Evolutionary conservation across 2,888 invertebrate species (phyloP), one percentile per base, ranked within the genome.

Genomic region (Miltochrista miniata): DNA sequence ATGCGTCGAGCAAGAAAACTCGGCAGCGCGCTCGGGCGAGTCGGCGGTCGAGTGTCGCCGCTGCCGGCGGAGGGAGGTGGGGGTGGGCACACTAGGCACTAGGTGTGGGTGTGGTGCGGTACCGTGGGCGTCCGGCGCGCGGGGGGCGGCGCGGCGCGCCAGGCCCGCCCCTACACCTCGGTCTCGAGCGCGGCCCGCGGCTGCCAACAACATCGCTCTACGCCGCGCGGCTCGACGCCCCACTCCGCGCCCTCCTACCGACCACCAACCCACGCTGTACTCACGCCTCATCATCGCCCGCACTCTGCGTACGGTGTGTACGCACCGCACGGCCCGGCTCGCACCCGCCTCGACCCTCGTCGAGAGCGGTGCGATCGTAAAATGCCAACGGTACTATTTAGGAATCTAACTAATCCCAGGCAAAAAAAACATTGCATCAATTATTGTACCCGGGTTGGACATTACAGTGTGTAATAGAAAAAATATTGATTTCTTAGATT

Each of bases 131-230:
- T 91, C 89, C 92, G 90, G 74, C 81, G 92, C n/a, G 79, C 80
- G 85, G 83, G 70, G 83, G 78, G 84, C 83, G 85, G n/a, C n/a
- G n/a, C n/a, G n/a, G n/a, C n/a, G 83, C 87, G 87, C 88, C 87
- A 90, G 88, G 89, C 83, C 89, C 90, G 88, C 90, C 88, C 86
- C 92, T 91, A 91, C 87, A 91, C 92, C 82, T 92, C 92, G 59
- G 91, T 92, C 91, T 91, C 92, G 81, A 91, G 83, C 83, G 85
- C 88, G 68, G 89, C 85, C 76, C 90, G 89, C 64, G 87, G 89
- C 89, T 90, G 88, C 89, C 90, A 89, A 87, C 90, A 90, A 88
- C 91, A 89, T 82, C 90, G 89, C 89, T 89, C 90, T 72, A 86
- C 86, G 81, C 77, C 85, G 81, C 87, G 86, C 82, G 86, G 83